Evolutionary conservation across 2,888 invertebrate genomes (phyloP).

Genomic region (Stenchaetothrips biformis): DNA sequence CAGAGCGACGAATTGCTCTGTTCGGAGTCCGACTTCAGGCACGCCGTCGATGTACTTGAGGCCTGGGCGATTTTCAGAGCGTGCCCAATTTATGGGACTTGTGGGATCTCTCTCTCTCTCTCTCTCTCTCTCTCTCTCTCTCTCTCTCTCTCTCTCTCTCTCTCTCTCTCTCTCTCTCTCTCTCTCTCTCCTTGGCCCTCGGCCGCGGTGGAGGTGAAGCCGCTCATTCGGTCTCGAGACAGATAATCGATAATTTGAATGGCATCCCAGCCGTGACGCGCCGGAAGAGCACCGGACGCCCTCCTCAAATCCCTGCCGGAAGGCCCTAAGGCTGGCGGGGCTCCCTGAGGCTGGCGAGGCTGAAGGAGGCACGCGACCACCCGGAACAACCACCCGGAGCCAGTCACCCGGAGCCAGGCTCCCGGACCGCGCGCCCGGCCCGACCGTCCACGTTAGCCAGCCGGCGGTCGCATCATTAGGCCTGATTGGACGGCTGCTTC

Average conservation of each 20-base stretch:
- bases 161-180: neutral
- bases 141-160: neutral
- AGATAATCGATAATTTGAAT: conserved; percentile 22
- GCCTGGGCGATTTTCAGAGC: neutral
- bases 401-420: no score
- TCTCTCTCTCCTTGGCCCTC: neutral
- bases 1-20: no score
- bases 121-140: neutral
- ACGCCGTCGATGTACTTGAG: no score
- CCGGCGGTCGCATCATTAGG: no score
- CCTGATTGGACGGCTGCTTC: no score
- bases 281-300: neutral
- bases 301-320: neutral
- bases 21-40: no score
- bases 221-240: neutral
- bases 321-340: neutral
- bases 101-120: neutral
- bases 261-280: conserved; percentile 4
- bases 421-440: neutral
- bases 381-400: neutral
- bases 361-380: no score
- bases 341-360: no score
- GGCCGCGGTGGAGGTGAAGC: neutral
- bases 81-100: neutral
- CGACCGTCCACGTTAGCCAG: no score